phyloP scores from a whole-genome alignment of 2,888 invertebrate genomes.

The Oscheius sp. region DNA sequence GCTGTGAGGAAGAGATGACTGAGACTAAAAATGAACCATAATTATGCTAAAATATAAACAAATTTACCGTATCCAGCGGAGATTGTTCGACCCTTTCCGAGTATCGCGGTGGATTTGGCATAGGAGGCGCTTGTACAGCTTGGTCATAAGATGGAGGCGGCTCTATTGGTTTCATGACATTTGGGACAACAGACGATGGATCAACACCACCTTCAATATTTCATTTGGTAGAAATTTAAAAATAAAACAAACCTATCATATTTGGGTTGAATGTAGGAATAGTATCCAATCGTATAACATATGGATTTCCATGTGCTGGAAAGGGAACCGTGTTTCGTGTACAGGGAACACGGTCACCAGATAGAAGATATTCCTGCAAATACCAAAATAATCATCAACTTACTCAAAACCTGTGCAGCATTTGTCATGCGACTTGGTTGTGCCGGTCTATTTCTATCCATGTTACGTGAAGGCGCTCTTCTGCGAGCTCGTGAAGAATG shows the following conservation, averaged over 20 bases:
- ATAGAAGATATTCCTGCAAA: constrained; percentile 36
- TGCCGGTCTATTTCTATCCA: not conserved
- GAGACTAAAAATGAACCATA: not conserved
- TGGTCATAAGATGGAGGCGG: constrained; percentile 67
- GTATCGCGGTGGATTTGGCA: constrained; percentile 48
- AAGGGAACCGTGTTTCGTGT: constrained; percentile 39
- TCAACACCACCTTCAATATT: constrained; percentile 53
- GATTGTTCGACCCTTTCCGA: constrained; percentile 18
- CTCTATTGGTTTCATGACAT: constrained; percentile 40
- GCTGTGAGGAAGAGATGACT: constrained; percentile 6
- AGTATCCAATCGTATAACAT: constrained; percentile 59
- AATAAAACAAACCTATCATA: constrained; percentile 47
- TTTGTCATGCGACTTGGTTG: not conserved
- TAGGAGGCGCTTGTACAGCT: constrained; percentile 45
- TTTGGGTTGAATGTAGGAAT: constrained; percentile 62
- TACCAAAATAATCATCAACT: not conserved
- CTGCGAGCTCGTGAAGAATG: constrained; percentile 8
- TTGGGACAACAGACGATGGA: not conserved
- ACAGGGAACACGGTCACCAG: constrained; percentile 35
- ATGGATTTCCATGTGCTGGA: constrained; percentile 45
- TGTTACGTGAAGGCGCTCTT: not conserved
- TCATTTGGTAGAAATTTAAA: not conserved
- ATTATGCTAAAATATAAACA: not conserved
- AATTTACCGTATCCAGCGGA: constrained; percentile 5
- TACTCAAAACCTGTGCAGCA: constrained; percentile 28